Evolutionary conservation across 2,113 vertebrate genomes (phyloP).

Genomic region (Oryzias javanicus): DNA sequence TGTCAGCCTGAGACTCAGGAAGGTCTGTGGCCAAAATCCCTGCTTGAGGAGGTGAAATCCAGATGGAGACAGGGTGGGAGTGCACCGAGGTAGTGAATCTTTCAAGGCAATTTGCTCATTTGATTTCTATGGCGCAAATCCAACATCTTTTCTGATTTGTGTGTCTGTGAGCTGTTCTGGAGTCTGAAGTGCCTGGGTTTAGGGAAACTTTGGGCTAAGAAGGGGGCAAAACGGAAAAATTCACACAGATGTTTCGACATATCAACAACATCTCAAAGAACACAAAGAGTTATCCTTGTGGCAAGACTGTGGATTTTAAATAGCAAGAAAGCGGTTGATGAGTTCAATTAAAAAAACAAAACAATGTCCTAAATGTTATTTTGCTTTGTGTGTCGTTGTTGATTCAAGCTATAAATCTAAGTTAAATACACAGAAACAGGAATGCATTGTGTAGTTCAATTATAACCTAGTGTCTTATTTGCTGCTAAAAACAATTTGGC

Average conservation of each 20-base stretch:
- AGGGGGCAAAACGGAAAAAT: slow-evolving; percentile 5
- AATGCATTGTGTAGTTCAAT: background rate
- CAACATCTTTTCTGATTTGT: slow-evolving; percentile 53
- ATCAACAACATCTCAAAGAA: no score
- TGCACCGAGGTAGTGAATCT: slow-evolving; percentile 37
- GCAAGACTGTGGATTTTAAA: no score
- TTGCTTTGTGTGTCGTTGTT: background rate
- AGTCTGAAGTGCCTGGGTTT: slow-evolving; percentile 53
- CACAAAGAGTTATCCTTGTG: no score
- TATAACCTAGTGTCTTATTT: no score
- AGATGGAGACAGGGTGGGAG: slow-evolving; percentile 53
- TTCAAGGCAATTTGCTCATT: slow-evolving; percentile 45
- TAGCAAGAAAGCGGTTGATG: no score
- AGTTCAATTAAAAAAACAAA: no score
- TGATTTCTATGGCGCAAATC: slow-evolving; percentile 62
- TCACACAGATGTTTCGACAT: no score
- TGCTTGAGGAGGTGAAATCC: slow-evolving; percentile 41
- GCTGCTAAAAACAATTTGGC: no score
- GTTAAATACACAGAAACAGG: background rate
- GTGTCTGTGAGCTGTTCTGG: slow-evolving; percentile 20
- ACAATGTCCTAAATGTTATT: no score
- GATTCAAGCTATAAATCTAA: background rate
- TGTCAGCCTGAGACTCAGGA: slow-evolving; percentile 43
- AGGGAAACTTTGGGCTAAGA: slow-evolving; percentile 17
- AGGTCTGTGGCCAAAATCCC: slow-evolving; percentile 50